Evolutionary conservation across 2,888 invertebrate species (phyloP).

Genomic region (Laothoe populi): DNA sequence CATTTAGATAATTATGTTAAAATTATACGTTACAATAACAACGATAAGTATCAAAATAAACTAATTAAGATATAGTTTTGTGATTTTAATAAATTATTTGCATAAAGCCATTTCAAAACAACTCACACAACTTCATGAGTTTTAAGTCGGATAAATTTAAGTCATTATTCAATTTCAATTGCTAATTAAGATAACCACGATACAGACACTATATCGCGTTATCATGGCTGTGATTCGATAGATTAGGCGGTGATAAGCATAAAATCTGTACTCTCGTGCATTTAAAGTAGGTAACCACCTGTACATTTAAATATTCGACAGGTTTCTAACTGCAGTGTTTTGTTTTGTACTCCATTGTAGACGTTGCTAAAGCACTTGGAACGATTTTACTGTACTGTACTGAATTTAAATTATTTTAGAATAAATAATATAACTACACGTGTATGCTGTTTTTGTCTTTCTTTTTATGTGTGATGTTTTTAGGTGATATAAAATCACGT

Average conservation of each 20-base stretch:
- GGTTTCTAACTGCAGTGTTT: background rate
- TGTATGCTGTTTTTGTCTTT: no score
- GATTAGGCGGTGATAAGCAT: background rate
- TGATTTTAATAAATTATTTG: no score
- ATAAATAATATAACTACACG: no score
- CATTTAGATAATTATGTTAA: background rate
- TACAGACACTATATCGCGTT: background rate
- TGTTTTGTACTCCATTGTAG: background rate
- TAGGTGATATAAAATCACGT: no score
- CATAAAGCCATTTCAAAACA: background rate
- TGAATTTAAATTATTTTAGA: no score
- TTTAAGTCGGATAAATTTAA: background rate
- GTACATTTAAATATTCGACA: background rate
- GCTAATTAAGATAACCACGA: conserved; percentile 1
- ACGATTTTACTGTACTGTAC: no score
- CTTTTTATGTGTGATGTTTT: no score
- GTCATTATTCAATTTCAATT: conserved; percentile 6
- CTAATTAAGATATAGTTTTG: no score
- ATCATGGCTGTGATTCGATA: background rate
- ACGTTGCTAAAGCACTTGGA: no score
- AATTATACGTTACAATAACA: no score
- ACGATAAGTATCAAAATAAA: no score
- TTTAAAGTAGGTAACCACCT: background rate
- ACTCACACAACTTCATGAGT: background rate
- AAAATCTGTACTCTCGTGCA: background rate